These are phyloP conservation scores for Festucalex cinctus DNA, from an alignment of 2,113 vertebrate species.

Conservation along the genomic window DNA sequence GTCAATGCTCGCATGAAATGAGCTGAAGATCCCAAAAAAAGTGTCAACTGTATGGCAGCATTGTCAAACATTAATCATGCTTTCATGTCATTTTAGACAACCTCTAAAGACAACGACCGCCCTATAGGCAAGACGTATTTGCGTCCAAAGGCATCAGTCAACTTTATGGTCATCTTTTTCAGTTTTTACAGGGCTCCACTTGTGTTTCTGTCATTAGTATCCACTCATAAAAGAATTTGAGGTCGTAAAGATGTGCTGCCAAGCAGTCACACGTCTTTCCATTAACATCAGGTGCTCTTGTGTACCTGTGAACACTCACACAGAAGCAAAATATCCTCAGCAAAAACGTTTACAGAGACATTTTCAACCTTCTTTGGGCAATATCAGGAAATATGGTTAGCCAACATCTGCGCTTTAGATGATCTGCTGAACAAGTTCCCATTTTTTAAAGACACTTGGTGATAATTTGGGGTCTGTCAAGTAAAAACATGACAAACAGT, in stretches of 20 bases:
- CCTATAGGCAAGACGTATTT: constrained; percentile 66
- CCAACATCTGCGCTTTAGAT: neutral
- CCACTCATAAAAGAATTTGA: constrained; percentile 70
- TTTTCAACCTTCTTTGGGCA: neutral
- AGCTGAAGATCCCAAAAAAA: neutral
- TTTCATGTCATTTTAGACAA: neutral
- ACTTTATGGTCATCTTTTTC: constrained; percentile 72
- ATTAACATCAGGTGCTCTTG: constrained; percentile 31
- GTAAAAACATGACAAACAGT: neutral
- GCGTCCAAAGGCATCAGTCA: constrained; percentile 75
- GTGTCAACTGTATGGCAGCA: neutral
- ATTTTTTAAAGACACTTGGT: neutral
- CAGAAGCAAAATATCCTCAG: neutral
- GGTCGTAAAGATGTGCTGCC: constrained; percentile 60
- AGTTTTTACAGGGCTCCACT: constrained; percentile 46
- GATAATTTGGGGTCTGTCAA: neutral
- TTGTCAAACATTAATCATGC: neutral
- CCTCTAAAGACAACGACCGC: constrained; percentile 33
- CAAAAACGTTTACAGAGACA: neutral
- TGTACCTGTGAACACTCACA: constrained; percentile 15
- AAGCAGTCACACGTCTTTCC: constrained; percentile 30
- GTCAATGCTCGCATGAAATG: neutral
- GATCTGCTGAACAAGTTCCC: neutral
- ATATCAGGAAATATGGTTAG: neutral
- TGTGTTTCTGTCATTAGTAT: constrained; percentile 76